These are phyloP conservation scores for Anas bahamensis DNA, from an alignment of 2,797 vertebrate species.

Conservation along the genomic window DNA sequence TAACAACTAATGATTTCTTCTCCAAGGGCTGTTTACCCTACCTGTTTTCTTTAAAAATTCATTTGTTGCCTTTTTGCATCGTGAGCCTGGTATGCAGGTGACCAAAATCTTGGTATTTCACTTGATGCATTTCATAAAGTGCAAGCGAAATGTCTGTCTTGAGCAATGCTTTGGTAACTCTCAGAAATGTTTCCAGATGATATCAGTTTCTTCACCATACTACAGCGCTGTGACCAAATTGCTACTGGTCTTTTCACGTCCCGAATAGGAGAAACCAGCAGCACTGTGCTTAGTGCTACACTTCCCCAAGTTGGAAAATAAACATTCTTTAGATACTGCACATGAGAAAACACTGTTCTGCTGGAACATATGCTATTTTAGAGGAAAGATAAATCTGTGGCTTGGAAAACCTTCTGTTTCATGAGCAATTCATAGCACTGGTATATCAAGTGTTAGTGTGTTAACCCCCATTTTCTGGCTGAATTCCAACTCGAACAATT, in stretches of 20 bases:
- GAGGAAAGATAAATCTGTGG: slow-evolving; percentile 49
- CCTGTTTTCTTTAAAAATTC: not conserved
- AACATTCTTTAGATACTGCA: slow-evolving; percentile 28
- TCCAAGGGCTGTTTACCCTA: not conserved
- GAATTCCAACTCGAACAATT: not conserved
- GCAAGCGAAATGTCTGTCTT: not conserved
- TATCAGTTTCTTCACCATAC: not conserved
- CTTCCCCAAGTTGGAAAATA: slow-evolving; percentile 12
- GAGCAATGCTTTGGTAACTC: not conserved
- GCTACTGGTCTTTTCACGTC: not conserved
- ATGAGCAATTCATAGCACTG: not conserved
- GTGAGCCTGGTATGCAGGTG: not conserved
- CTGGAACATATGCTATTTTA: not conserved
- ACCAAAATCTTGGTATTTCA: not conserved
- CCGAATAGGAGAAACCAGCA: not conserved
- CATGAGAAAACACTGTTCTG: slow-evolving; percentile 3
- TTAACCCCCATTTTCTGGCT: slow-evolving; percentile 12
- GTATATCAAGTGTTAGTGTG: slow-evolving; percentile 11
- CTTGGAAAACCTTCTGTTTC: slow-evolving; percentile 45
- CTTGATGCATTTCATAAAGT: not conserved
- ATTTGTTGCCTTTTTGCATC: not conserved
- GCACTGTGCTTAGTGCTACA: not conserved
- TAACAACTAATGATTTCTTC: not conserved
- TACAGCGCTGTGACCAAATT: not conserved
- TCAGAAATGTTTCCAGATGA: not conserved